Conservation (phyloP, 2,888 invertebrate genomes). For the Hirtodrosophila alboralis region DNA sequence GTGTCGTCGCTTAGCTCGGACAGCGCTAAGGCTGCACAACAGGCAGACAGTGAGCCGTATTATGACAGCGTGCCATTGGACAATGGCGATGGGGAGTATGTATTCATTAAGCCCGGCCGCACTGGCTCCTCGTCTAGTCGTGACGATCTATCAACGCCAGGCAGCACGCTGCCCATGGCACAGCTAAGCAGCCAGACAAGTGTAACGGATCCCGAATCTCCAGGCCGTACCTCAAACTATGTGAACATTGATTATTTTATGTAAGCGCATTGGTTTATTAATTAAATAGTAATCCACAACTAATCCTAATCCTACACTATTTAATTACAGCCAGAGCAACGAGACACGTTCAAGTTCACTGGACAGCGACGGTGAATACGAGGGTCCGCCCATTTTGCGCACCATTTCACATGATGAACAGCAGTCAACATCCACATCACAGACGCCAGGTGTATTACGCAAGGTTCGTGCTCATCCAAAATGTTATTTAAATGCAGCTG, state of each 20-base stretch:
- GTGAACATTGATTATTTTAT: slow-evolving; percentile 97
- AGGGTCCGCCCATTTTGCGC: slow-evolving; percentile 85
- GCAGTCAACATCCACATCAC: slow-evolving; percentile 66
- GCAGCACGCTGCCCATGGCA: slow-evolving; percentile 86
- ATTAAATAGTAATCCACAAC: slow-evolving; percentile 56
- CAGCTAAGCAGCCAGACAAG: slow-evolving; percentile 84
- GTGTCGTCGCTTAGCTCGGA: slow-evolving; percentile 88
- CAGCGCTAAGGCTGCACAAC: slow-evolving; percentile 85
- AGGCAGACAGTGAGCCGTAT: slow-evolving; percentile 88
- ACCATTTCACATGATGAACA: slow-evolving; percentile 88
- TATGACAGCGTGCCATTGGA: slow-evolving; percentile 90
- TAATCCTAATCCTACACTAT: neutral
- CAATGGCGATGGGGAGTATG: slow-evolving; percentile 89
- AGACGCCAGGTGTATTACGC: slow-evolving; percentile 84
- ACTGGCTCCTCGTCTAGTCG: slow-evolving; percentile 87
- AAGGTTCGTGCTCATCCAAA: slow-evolving; percentile 73
- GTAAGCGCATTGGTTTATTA: too few relatives aligned
- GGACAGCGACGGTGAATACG: slow-evolving; percentile 86
- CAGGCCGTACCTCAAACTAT: slow-evolving; percentile 92
- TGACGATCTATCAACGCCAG: slow-evolving; percentile 87
- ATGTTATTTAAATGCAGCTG: neutral
- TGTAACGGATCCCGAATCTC: slow-evolving; percentile 89
- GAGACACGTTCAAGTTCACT: slow-evolving; percentile 85
- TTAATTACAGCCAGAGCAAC: slow-evolving; percentile 82
- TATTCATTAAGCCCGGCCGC: slow-evolving; percentile 89